Base-by-base conservation (phyloP, 2,888 invertebrate genomes). In the Cephus nigrinus region DNA sequence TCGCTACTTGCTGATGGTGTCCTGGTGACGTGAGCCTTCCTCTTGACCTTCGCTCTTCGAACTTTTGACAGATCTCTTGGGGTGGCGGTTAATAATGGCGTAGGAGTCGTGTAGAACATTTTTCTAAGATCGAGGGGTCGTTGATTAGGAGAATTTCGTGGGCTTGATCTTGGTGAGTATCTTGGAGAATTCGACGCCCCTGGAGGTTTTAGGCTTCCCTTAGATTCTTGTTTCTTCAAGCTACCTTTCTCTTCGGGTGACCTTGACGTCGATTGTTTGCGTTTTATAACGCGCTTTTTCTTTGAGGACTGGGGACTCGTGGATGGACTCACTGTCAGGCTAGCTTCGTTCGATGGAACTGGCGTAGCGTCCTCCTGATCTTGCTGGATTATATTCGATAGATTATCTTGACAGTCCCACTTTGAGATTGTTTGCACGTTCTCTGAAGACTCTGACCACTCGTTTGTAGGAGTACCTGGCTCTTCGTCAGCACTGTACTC, bases 101-200 rank as follows among this genome's bases (percentile, higher is more conserved):
- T 85, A 9, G 91, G 91, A 0, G 91, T 91, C 4, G 90, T 91
- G 72, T 91, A 91, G 78, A 91, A 91, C 82, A 91, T 88, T 76
- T 86, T 91, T 30, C 88, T 84, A 12, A 91, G 85, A 77, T 91
- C 91, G 4, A 88, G 73, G 0, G 91, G 91, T 32, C 90, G 83
- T 71, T 88, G 90, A n/a, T 84, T 85, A 0, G 90, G 87, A 1
- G 85, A 79, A 71, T 84, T 87, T n/a, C 85, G 83, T 0, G 87
- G 88, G n/a, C 83, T 84, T 69, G 80, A 81, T 72, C 73, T 80
- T 30, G 82, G 82, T 9, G 85, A 81, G 11, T 23, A 71, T 34
- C 82, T 86, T 4, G 85, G 79, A 3, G 83, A 79, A 71, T 69
- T 80, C 80, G 34, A 78, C 79, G 15, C 33, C 76, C 71, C 80